Evolutionary conservation across 2,888 invertebrate genomes (phyloP), one percentile per base, ranked within the genome.

Genomic region (Diarsia dahlii): DNA sequence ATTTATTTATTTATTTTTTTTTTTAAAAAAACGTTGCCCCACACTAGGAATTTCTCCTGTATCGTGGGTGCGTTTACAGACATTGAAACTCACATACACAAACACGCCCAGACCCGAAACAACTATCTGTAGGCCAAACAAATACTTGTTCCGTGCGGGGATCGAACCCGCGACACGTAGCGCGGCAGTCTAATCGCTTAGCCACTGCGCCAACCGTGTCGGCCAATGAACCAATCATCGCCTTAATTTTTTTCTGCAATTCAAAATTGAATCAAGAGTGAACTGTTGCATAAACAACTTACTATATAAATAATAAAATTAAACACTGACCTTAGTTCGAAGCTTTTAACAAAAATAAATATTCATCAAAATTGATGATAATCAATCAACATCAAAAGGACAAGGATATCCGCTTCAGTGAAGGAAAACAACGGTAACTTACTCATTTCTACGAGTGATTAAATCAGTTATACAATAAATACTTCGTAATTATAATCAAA

Each of bases 281-380:
- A 62, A 46, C 18, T 15, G 45, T 58, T 58, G 54, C 71, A 62
- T 13, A 68, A 70, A 72, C 52, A 62, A 72, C 20, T 74, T 71
- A 70, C n/a, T 39, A 23, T 13, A 3, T 13, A 64, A 76, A 58
- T 70, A 56, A 65, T 52, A 34, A 64, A 56, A 58, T 45, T 74
- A 28, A 70, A 39, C 3, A 65, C 23, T 73, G 84, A 71, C 86
- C 84, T 87, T 69, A 77, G 46, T 28, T 0, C 34, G 48, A 39
- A 54, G 58, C 48, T 71, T 75, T 81, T 75, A 72, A 64, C 46
- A n/a, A 45, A 64, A 78, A 66, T 73, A 48, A 76, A 82, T 80
- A 87, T 85, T 77, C 68, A 78, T 74, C 9, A 45, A 78, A 77
- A 73, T 71, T 71, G 48, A 67, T 78, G 65, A 68, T 75, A 64